phyloP scores from a whole-genome alignment of 2,888 invertebrate species.

The Agapostemon virescens region DNA sequence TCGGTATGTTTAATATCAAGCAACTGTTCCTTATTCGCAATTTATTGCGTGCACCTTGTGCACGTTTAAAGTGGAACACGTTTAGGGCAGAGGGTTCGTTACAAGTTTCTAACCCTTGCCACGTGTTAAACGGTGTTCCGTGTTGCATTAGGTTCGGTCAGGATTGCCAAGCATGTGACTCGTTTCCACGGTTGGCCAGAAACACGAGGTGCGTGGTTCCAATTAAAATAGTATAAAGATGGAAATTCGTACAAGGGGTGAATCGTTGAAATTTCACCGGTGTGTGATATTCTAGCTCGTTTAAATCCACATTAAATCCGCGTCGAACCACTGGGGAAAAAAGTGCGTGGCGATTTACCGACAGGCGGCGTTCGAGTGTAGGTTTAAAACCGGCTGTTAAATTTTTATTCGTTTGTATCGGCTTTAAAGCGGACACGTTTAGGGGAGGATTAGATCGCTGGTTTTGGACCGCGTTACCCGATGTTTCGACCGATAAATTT shows the following conservation, averaged over 20 bases:
- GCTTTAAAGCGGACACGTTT: slow-evolving; percentile 17
- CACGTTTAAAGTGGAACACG: slow-evolving; percentile 29
- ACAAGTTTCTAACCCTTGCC: slow-evolving; percentile 14
- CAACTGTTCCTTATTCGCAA: not conserved
- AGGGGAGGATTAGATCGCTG: slow-evolving; percentile 23
- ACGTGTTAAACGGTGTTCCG: slow-evolving; percentile 21
- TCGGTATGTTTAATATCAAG: too few species aligned
- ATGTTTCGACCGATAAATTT: slow-evolving; percentile 13
- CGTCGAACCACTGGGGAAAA: not conserved
- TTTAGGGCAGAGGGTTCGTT: slow-evolving; percentile 20
- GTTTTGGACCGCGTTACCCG: not conserved
- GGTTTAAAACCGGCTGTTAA: slow-evolving; percentile 24
- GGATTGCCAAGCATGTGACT: slow-evolving; percentile 33
- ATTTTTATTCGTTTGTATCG: slow-evolving; percentile 26
- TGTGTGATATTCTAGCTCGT: not conserved
- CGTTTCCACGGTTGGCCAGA: not conserved
- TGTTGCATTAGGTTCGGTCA: slow-evolving; percentile 25
- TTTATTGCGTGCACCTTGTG: slow-evolving; percentile 2
- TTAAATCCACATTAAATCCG: slow-evolving; percentile 34
- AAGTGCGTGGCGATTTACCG: not conserved
- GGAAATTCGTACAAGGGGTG: slow-evolving; percentile 15
- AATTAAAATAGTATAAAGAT: slow-evolving; percentile 47
- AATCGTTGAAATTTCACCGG: not conserved
- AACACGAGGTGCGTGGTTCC: slow-evolving; percentile 24
- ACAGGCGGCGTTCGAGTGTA: not conserved